A percentile compares a stretch with the other conserved stretches of the same genome.
Evolutionary conservation across 1,140 invertebrate genomes (phyloP).

Genomic region (Drosophila pallidifrons): DNA sequence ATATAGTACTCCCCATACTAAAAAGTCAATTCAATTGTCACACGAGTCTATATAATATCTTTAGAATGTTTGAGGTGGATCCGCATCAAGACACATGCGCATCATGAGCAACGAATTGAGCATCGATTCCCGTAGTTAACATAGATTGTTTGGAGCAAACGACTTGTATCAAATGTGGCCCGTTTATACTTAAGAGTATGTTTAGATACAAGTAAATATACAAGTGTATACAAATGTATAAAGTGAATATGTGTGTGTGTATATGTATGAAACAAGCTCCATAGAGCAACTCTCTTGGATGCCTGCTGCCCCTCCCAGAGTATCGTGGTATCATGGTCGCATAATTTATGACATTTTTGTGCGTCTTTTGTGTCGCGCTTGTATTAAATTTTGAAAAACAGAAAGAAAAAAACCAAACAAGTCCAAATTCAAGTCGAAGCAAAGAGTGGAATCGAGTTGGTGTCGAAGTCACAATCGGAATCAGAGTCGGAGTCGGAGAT

Average conservation of each 20-base stretch:
- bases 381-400: constrained; percentile 72
- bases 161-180: constrained; percentile 64
- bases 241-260: constrained; percentile 10
- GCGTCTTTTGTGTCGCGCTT: constrained; percentile 82
- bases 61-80: neutral
- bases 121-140: constrained; percentile 25
- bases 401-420: constrained; percentile 52
- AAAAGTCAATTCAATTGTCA: neutral
- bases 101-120: neutral
- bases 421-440: constrained; percentile 37
- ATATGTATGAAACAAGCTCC: constrained; percentile 49
- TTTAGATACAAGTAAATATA: neutral
- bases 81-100: neutral
- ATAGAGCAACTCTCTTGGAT: constrained; percentile 51
- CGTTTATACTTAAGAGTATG: constrained; percentile 36
- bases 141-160: constrained; percentile 16
- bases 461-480: neutral
- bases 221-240: neutral
- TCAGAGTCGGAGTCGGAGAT: neutral
- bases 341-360: constrained; percentile 84
- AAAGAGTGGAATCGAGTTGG: constrained; percentile 4
- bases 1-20: neutral
- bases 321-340: constrained; percentile 68
- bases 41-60: neutral
- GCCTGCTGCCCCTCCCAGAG: constrained; percentile 60